phyloP scores from a whole-genome alignment of 2,113 vertebrate species.

The Burhinus oedicnemus region DNA sequence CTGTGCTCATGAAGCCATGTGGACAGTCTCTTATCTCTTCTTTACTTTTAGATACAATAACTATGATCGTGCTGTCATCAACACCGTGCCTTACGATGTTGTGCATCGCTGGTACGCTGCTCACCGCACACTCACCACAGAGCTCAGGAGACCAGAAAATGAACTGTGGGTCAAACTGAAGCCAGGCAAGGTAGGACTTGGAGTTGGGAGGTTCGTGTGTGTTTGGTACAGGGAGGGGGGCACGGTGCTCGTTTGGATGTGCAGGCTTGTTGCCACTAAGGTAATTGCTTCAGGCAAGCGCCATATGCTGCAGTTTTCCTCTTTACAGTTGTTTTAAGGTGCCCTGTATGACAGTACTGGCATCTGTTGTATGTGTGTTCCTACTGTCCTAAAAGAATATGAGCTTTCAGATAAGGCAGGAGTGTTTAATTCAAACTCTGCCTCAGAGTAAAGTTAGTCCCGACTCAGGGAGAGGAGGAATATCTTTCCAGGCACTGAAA shows the following conservation, averaged over 20 bases:
- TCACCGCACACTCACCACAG: constrained; percentile 84
- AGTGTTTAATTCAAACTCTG: not conserved
- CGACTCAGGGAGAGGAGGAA: not conserved
- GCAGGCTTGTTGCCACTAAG: fast-evolving
- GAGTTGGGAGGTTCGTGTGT: not conserved
- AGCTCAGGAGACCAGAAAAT: constrained; percentile 86
- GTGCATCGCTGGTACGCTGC: constrained; percentile 88
- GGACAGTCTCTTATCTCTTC: not conserved
- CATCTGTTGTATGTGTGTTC: not conserved
- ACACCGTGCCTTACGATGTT: constrained; percentile 83
- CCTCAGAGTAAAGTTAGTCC: not conserved
- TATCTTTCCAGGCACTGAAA: not conserved
- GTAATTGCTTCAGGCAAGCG: not conserved
- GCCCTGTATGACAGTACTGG: not conserved
- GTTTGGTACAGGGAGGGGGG: not conserved
- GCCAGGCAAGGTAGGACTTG: constrained; percentile 85
- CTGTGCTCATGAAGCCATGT: fast-evolving
- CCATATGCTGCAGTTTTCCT: fast-evolving
- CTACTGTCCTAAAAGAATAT: not conserved
- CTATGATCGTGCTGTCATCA: constrained; percentile 89
- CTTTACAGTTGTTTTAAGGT: not conserved
- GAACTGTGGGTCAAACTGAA: constrained; percentile 94
- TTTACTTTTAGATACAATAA: constrained; percentile 88
- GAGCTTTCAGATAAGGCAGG: not conserved
- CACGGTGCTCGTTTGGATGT: not conserved